A percentile compares a stretch with the other conserved stretches of the same genome.
Conservation (phyloP, 2,113 vertebrate genomes). For the Sphaerodactylus townsendi region DNA sequence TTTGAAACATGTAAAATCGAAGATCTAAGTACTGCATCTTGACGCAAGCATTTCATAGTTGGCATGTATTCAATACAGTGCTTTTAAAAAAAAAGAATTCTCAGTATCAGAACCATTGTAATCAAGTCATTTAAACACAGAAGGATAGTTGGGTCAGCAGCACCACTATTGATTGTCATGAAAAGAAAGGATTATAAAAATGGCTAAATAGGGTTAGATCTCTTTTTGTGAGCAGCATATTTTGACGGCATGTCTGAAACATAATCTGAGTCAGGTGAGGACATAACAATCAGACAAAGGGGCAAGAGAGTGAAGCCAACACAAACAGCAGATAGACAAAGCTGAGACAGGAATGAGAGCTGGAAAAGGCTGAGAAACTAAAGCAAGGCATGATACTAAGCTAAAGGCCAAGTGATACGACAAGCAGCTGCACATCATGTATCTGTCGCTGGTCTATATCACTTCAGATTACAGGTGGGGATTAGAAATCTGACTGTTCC, state of each 20-base stretch:
- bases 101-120: not conserved
- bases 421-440: not conserved
- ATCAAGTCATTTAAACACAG: not conserved
- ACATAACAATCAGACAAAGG: not conserved
- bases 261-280: slow-evolving; percentile 11
- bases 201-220: not conserved
- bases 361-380: not conserved
- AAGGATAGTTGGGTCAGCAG: not conserved
- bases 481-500: not conserved
- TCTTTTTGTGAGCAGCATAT: not conserved
- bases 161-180: not conserved
- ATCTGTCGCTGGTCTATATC: not conserved
- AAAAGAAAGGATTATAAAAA: not conserved
- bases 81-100: not conserved
- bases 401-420: not conserved
- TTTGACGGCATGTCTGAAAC: slow-evolving; percentile 2
- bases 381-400: not conserved
- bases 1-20: not conserved
- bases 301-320: not conserved
- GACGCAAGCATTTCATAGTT: not conserved
- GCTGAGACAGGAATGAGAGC: not conserved
- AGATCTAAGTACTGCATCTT: not conserved
- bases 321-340: not conserved
- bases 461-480: not conserved
- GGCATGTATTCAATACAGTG: not conserved